Base-by-base conservation (phyloP, 2,797 vertebrate species). In the Chiroxiphia lanceolata region DNA sequence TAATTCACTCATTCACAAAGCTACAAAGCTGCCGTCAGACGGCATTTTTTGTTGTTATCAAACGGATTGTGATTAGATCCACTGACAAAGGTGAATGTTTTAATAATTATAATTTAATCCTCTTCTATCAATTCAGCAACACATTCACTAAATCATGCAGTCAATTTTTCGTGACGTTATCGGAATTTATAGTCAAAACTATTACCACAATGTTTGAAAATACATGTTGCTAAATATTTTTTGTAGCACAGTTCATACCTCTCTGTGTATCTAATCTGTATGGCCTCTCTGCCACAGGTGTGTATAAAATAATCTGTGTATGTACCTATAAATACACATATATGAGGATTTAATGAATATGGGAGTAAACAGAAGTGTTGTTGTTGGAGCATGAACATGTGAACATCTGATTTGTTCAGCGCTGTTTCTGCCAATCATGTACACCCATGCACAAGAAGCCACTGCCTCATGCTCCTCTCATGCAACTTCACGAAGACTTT, bases 1-100 rank as follows among this genome's bases (percentile, higher is more conserved):
- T 90, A 92, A 94, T 93, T 85, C 74, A 48, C 72, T 91, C 79
- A 93, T 95, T 95, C 91, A 96, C 82, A 93, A 89, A 89, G 85
- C 87, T 87, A 75, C 65, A 88, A 89, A 95, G 91, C 89, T 83
- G 89, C 84, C 10, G 0, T 80, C 89, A 94, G 79, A 89, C 0
- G 0, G 75, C 56, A 21, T 75, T 81, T 77, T 90, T 90, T 51
- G 86, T 93, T 7, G 1, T 51, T 95, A 89, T 84, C 81, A 74
- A 92, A 93, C 48, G 63, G 71, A 42, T 94, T 87, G 80, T 2
- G 11, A 59, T 94, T 90, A 93, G 59, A 82, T 82, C 86, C 70
- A 82, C 36, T 90, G 42, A 77, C 79, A 83, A 83, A 96, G 83
- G 90, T 90, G 63, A 90, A 82, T 59, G 40, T 83, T 90, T 87